Base-by-base conservation (phyloP, 1,140 invertebrate species). In the Drosophila ficusphila region DNA sequence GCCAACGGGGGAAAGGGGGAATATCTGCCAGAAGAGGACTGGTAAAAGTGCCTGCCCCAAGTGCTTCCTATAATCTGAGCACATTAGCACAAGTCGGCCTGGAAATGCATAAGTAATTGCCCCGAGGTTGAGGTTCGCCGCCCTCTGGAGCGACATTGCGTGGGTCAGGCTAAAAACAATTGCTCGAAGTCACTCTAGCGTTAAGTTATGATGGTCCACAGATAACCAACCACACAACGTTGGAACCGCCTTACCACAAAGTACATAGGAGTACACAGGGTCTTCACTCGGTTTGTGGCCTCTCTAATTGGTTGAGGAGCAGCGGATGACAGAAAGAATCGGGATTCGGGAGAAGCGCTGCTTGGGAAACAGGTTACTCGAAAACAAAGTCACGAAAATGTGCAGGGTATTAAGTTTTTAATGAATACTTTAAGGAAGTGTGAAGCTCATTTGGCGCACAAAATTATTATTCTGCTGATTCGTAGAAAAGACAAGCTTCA, bases 141-240 rank as follows among this genome's bases (percentile, higher is more conserved):
- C 65, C 77, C 77, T 58, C 51, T 39, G 52, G 29, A 58, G 53
- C 64, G 75, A 83, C 79, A 79, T 62, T 74, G 41, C 67, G 65
- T 86, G 76, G 81, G 82, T 85, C 81, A 88, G 75, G 53, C 54
- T 61, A 76, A 75, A 61, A 85, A 46, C 82, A 86, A 88, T 86
- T 76, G 64, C 58, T 78, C 71, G 48, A 58, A 85, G 54, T 77
- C 82, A 79, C 44, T 81, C 29, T 76, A 76, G 67, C 82, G 76
- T 86, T 65, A 81, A 76, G 76, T 85, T 85, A 85, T 85, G 79
- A 75, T 53, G 65, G 71, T 72, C 67, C 31, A 27, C 25, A 76
- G 76, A 73, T 85, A 85, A 71, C 62, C 67, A 85, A 71, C 62
- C 67, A 71, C 31, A 34, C 53, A 18, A 29, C 23, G 11, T 27